A percentile compares a stretch with the other conserved stretches of the same genome.
These are phyloP conservation scores for Pseudomyrmex gracilis DNA, from an alignment of 1,140 invertebrate genomes.

Conservation along the genomic window DNA sequence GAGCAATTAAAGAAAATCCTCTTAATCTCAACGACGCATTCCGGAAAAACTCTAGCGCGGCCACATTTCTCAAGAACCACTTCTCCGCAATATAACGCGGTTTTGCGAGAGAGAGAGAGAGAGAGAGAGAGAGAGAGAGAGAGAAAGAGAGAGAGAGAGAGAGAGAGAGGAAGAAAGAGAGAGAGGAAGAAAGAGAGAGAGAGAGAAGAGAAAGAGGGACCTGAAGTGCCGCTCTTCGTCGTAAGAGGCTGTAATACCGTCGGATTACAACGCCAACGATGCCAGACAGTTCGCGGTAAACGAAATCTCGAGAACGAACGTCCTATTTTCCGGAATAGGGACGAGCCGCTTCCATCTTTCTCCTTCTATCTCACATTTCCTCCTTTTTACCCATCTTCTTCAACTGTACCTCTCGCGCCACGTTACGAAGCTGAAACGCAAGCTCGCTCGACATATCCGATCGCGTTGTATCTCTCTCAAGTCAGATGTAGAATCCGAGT, in stretches of 20 bases:
- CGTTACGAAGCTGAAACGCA: slow-evolving; percentile 2
- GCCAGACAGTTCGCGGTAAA: slow-evolving; percentile 48
- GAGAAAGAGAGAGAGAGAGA: no score
- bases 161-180: not conserved
- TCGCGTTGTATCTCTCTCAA: not conserved
- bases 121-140: not conserved
- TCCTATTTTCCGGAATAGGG: slow-evolving; percentile 43
- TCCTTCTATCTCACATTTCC: slow-evolving; percentile 10
- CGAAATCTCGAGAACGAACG: slow-evolving; percentile 63
- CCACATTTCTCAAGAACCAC: slow-evolving; percentile 43
- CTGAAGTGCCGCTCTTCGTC: slow-evolving; percentile 14
- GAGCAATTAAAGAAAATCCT: slow-evolving; percentile 47
- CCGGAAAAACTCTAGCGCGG: slow-evolving; percentile 39
- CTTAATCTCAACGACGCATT: slow-evolving; percentile 47
- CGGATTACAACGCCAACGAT: slow-evolving; percentile 60
- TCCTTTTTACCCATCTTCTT: not conserved
- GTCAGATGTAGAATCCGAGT: not conserved
- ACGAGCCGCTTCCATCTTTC: not conserved
- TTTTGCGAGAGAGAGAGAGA: not conserved
- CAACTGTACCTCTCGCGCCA: not conserved
- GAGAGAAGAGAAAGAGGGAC: slow-evolving; percentile 5
- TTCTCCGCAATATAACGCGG: slow-evolving; percentile 17
- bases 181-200: slow-evolving; percentile 4
- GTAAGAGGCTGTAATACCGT: slow-evolving; percentile 53
- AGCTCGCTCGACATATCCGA: not conserved